Evolutionary conservation across 2,888 invertebrate species (phyloP).

Genomic region (Cephus runcator): DNA sequence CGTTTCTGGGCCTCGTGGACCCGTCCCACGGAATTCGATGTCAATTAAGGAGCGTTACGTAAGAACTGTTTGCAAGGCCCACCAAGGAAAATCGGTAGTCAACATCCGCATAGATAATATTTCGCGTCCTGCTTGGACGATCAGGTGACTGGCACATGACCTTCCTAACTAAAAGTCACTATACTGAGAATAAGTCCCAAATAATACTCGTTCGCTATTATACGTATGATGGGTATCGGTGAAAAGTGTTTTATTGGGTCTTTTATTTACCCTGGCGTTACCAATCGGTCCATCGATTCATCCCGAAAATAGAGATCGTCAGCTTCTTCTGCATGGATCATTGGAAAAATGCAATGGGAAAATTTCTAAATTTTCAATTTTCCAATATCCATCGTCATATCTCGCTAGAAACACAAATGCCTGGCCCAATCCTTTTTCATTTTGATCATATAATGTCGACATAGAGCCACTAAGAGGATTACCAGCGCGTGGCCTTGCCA

Average conservation of each 20-base stretch:
- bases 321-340: no score
- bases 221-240: neutral
- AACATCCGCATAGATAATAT: neutral
- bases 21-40: constrained; percentile 7
- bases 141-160: constrained; percentile 31
- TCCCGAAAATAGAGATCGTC: no score
- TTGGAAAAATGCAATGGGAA: neutral
- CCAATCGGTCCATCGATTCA: neutral
- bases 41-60: constrained; percentile 25
- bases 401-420: neutral
- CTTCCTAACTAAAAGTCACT: constrained; percentile 14
- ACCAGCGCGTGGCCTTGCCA: constrained; percentile 31
- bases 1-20: neutral
- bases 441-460: constrained; percentile 24
- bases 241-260: neutral
- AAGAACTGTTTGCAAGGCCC: constrained; percentile 17
- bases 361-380: neutral
- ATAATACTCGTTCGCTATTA: neutral
- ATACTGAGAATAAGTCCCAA: neutral
- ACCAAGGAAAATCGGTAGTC: constrained; percentile 10
- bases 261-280: neutral
- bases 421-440: constrained; percentile 1
- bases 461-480: constrained; percentile 36
- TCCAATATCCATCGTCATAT: neutral
- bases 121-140: constrained; percentile 21